phyloP scores from a whole-genome alignment of 2,113 vertebrate species.

The Callipepla squamata region DNA sequence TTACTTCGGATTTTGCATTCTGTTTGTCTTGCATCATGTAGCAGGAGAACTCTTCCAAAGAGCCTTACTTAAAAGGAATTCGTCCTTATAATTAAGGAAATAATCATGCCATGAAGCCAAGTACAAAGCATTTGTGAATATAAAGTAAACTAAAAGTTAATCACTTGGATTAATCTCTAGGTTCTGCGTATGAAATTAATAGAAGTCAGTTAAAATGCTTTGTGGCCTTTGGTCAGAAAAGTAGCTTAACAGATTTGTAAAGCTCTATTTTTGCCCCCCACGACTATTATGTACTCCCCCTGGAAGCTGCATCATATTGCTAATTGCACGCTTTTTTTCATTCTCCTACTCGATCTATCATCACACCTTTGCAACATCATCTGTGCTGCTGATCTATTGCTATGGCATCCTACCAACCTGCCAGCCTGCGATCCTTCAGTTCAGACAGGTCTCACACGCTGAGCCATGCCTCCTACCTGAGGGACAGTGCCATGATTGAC shows the following conservation, averaged over 20 bases:
- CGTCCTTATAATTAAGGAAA: not conserved
- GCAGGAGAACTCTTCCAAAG: not conserved
- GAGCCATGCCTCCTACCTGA: conserved; percentile 90
- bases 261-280: not conserved
- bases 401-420: conserved; percentile 77
- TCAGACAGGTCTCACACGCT: conserved; percentile 94
- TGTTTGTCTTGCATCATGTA: not conserved
- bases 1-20: not conserved
- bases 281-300: conserved; percentile 47
- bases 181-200: conserved; percentile 14
- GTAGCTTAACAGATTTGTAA: not conserved
- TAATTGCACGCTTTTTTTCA: conserved; percentile 81
- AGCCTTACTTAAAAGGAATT: not conserved
- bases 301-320: conserved; percentile 79
- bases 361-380: conserved; percentile 71
- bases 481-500: conserved; percentile 88
- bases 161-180: conserved; percentile 15
- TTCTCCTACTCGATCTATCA: conserved; percentile 74
- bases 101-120: not conserved
- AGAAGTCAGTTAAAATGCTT: not conserved
- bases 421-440: conserved; percentile 89
- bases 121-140: conserved; percentile 19
- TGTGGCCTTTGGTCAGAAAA: not conserved
- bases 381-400: conserved; percentile 70
- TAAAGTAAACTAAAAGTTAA: not conserved